Percentiles rank a stretch among this genome's conserved stretches.
Conservation (phyloP, 2,797 vertebrate genomes). For the Pagetopsis macropterus region DNA sequence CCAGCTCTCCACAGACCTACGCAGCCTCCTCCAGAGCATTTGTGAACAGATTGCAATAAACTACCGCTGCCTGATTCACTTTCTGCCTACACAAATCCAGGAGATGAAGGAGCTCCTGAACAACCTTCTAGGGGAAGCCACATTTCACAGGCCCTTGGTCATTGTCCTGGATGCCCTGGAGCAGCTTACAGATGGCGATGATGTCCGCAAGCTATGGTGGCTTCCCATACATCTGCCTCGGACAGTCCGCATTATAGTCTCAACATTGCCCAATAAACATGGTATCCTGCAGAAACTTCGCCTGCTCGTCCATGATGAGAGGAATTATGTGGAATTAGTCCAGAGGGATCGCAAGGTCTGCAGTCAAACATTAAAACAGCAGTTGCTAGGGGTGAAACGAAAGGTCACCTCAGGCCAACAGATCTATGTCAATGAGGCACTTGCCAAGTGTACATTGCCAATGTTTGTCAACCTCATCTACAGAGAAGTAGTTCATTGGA, state of each 20-base stretch:
- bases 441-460: conserved; percentile 96
- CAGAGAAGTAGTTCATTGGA: conserved; percentile 94
- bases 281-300: conserved; percentile 97
- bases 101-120: conserved; percentile 95
- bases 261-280: conserved; percentile 97
- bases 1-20: conserved; percentile 91
- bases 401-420: conserved; percentile 99
- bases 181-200: conserved; percentile 94
- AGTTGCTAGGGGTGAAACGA: conserved; percentile 92
- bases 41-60: conserved; percentile 97
- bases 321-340: conserved; percentile 92
- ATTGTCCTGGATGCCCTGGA: conserved; percentile 95
- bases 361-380: conserved; percentile 98
- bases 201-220: conserved; percentile 98
- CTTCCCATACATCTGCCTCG: conserved; percentile 94
- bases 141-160: conserved; percentile 92
- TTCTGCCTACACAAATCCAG: conserved; percentile 95
- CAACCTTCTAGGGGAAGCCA: conserved; percentile 95
- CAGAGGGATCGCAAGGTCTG: conserved; percentile 95
- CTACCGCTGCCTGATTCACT: conserved; percentile 95
- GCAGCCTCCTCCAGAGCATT: conserved; percentile 93
- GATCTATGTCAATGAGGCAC: conserved; percentile 97
- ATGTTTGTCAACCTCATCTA: conserved; percentile 99
- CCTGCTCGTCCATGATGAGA: conserved; percentile 92
- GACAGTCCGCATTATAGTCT: conserved; percentile 94